Evolutionary conservation across 1,140 invertebrate genomes (phyloP), one percentile per base, ranked within the genome.

Genomic region (Brachionus calyciflorus): DNA sequence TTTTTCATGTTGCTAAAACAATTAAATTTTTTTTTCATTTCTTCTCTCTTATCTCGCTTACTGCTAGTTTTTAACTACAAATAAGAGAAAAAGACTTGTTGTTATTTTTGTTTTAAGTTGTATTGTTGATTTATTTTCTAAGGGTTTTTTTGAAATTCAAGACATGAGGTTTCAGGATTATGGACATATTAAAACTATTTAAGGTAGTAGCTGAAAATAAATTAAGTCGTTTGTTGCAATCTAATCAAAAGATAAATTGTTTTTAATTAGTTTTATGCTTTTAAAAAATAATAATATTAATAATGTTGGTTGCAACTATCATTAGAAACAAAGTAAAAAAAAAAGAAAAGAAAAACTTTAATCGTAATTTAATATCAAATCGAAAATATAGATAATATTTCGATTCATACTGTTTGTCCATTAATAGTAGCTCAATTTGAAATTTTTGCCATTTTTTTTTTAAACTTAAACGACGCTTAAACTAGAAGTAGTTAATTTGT

Each of bases 181-280:
- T 60, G 55, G 55, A 60, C 55, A 60, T 60, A 37, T n/a, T n/a
- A n/a, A n/a, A n/a, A n/a, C n/a, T n/a, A n/a, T n/a, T n/a, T n/a
- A n/a, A n/a, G n/a, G n/a, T n/a, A 28, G 53, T 55, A 55, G 53
- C 24, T 55, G 53, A 55, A 60, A 7, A 60, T 60, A 60, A 60
- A 60, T 60, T 60, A 28, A 60, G 55, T 60, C 28, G 10, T 60
- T 60, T 60, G 55, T 60, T 60, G 26, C 55, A 60, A 60, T 60
- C 55, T 37, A 60, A 60, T 60, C 55, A 60, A 37, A 60, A 60
- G 55, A 60, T 60, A 60, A 60, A 60, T 37, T 60, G 30, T 60
- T 60, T 60, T 60, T 60, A 60, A 60, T 60, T 60, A 33, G 19
- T 33, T 26, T 60, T 28, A 28, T 55, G 28, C 53, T 28, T 28